Evolutionary conservation across 2,797 vertebrate genomes (phyloP).

Genomic region (Gobionotothen gibberifrons): DNA sequence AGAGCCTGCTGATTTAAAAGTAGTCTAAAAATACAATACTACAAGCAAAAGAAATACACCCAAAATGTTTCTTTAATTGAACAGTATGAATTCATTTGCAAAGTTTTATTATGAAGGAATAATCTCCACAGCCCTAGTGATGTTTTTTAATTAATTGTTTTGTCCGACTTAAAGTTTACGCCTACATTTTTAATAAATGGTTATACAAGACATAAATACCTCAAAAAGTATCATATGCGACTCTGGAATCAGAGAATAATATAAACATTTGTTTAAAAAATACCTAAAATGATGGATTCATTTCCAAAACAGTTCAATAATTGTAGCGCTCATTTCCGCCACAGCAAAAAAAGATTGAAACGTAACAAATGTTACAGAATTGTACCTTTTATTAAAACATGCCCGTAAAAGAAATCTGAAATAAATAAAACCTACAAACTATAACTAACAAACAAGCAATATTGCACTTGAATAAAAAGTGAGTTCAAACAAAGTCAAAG

Average conservation of each 20-base stretch:
- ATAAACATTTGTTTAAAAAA: neutral
- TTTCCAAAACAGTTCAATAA: neutral
- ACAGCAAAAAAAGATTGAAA: neutral
- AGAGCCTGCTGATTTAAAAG: neutral
- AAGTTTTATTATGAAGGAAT: neutral
- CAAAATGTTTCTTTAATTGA: neutral
- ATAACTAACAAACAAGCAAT: conserved; percentile 44
- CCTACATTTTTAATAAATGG: neutral
- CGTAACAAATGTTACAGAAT: conserved; percentile 5
- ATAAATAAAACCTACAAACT: conserved; percentile 69
- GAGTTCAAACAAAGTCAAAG: conserved; percentile 44
- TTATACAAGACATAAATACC: neutral
- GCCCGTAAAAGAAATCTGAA: conserved; percentile 67
- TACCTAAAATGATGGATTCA: neutral
- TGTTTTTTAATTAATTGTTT: neutral
- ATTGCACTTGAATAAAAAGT: conserved; percentile 67
- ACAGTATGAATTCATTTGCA: neutral
- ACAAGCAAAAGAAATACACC: too few species aligned
- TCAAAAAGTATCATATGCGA: neutral
- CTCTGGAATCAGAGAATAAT: neutral
- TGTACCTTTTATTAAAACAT: conserved; percentile 75
- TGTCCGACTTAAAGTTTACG: neutral
- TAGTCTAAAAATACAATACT: too few species aligned
- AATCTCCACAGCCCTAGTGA: neutral
- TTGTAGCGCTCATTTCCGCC: neutral